Percentiles rank a stretch among this genome's conserved stretches.
phyloP scores from a whole-genome alignment of 2,113 vertebrate genomes.

The Rhinopithecus roxellana region DNA sequence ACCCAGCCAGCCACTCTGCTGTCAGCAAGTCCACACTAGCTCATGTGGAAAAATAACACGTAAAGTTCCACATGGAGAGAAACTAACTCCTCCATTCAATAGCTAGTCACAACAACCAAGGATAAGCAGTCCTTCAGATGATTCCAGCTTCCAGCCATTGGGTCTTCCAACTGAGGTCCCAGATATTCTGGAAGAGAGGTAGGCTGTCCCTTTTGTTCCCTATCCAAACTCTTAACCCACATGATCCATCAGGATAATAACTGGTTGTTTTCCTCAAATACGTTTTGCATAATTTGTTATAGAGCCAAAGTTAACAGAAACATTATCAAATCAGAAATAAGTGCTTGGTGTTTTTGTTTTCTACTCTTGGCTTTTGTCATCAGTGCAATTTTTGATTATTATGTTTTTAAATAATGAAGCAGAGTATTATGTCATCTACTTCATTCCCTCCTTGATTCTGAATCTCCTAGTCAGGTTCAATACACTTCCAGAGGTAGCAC shows the following conservation, averaged over 20 bases:
- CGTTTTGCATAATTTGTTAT: background rate
- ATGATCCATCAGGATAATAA: background rate
- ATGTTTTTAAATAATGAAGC: background rate
- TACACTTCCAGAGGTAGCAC: background rate
- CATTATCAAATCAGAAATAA: background rate
- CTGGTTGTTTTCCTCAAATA: conserved; percentile 2
- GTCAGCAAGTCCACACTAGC: background rate
- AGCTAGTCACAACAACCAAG: background rate
- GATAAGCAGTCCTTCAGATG: background rate
- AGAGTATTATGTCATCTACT: background rate
- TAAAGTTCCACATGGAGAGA: background rate
- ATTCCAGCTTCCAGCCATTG: background rate
- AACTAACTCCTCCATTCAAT: background rate
- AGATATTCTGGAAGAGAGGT: background rate
- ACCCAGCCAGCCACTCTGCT: background rate
- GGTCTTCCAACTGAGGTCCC: background rate
- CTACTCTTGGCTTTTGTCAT: background rate
- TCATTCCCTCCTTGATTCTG: background rate
- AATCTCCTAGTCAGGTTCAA: background rate
- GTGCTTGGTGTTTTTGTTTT: background rate
- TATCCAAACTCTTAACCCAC: background rate
- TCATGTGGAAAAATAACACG: background rate
- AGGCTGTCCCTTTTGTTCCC: background rate
- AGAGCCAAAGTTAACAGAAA: background rate
- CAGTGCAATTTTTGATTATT: background rate